A percentile compares a stretch with the other conserved stretches of the same genome.
Conservation (phyloP, 2,888 invertebrate species). For the Megastigmus dorsalis region DNA sequence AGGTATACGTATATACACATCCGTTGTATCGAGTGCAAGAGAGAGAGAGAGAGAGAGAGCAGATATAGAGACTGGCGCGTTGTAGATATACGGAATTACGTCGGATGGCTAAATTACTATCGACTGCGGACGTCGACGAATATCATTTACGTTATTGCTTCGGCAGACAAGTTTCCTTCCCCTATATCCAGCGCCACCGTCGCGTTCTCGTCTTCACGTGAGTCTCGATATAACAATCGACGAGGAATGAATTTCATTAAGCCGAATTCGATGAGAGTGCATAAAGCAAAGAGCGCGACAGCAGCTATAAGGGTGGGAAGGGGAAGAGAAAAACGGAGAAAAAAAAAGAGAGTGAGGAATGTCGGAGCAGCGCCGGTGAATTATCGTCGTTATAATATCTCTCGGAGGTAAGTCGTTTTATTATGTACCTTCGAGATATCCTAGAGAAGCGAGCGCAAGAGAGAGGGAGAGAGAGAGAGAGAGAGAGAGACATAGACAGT, state of each 20-base stretch:
- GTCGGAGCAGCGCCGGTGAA: too few relatives aligned
- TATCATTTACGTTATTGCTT: constrained; percentile 30
- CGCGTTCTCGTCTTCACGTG: too few relatives aligned
- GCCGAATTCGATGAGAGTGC: neutral
- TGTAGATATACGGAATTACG: constrained; percentile 57
- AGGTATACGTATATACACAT: neutral
- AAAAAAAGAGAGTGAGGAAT: too few relatives aligned
- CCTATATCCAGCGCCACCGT: too few relatives aligned
- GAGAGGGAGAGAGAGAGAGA: too few relatives aligned
- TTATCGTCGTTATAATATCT: neutral
- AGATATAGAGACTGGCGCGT: neutral
- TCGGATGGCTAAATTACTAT: constrained; percentile 66
- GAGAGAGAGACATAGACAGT: too few relatives aligned
- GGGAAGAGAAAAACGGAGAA: too few relatives aligned
- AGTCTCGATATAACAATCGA: constrained; percentile 19
- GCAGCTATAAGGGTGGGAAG: too few relatives aligned
- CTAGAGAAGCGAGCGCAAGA: too few relatives aligned
- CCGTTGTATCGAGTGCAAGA: neutral
- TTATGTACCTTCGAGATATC: constrained; percentile 5
- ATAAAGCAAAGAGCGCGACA: too few relatives aligned
- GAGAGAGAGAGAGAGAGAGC: neutral
- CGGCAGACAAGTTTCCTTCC: neutral
- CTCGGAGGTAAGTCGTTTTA: neutral
- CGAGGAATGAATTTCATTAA: constrained; percentile 27
- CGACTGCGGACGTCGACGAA: constrained; percentile 50